phyloP scores from a whole-genome alignment of 2,113 vertebrate species.

The Neodontobutis hainanensis region DNA sequence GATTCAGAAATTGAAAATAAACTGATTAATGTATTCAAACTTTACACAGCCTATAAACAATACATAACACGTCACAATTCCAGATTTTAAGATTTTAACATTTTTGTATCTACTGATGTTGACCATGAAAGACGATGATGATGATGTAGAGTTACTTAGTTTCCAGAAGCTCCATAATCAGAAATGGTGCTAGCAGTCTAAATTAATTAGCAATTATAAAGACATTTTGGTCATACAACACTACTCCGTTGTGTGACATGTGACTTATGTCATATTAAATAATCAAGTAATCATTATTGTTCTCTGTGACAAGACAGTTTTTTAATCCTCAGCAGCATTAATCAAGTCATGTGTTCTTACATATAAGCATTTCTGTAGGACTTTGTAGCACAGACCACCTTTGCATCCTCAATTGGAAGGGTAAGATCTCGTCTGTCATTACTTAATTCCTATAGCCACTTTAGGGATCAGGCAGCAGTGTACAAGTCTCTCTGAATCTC shows the following conservation, averaged over 20 bases:
- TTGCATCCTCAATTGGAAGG: conserved; percentile 19
- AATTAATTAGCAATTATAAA: background rate
- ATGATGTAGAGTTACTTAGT: background rate
- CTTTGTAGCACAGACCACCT: conserved; percentile 16
- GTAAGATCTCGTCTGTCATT: conserved; percentile 45
- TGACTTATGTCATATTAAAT: too few relatives aligned
- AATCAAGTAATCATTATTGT: background rate
- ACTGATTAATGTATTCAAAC: too few relatives aligned
- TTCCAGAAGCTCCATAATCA: background rate
- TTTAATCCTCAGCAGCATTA: background rate
- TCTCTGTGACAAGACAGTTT: background rate
- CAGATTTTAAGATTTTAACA: too few relatives aligned
- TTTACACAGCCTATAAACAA: too few relatives aligned
- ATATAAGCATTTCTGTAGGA: background rate
- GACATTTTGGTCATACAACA: background rate
- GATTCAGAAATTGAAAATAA: too few relatives aligned
- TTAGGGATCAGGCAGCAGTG: conserved; percentile 33
- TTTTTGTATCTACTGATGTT: too few relatives aligned
- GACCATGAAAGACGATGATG: too few relatives aligned
- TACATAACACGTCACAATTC: too few relatives aligned
- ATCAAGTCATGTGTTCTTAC: background rate
- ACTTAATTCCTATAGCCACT: conserved; percentile 31
- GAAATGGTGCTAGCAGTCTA: background rate
- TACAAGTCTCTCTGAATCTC: conserved; percentile 35
- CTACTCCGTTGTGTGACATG: too few relatives aligned